Evolutionary conservation across 2,113 vertebrate species (phyloP).

Genomic region (Rafetus swinhoei): DNA sequence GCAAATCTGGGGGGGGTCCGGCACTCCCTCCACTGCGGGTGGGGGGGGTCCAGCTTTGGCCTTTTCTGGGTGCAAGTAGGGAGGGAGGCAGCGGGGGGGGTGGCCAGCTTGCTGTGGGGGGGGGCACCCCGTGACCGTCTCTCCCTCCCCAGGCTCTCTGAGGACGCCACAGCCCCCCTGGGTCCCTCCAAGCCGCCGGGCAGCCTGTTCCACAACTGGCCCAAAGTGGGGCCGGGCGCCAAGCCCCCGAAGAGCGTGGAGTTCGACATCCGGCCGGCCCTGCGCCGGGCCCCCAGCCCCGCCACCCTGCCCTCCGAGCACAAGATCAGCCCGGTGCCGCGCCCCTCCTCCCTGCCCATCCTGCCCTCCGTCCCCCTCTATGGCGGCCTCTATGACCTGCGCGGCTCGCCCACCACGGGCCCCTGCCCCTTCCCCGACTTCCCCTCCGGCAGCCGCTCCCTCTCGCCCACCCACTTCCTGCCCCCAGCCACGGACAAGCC

Average conservation of each 20-base stretch:
- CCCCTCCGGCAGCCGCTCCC: slow-evolving; percentile 84
- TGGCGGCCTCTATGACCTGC: slow-evolving; percentile 75
- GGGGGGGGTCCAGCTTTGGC: background rate
- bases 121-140: slow-evolving; percentile 16
- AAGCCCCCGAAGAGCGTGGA: slow-evolving; percentile 76
- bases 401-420: slow-evolving; percentile 83
- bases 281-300: slow-evolving; percentile 88
- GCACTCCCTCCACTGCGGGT: too few relatives aligned
- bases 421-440: slow-evolving; percentile 80
- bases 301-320: slow-evolving; percentile 86
- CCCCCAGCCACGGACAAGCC: slow-evolving; percentile 91
- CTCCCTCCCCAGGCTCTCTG: slow-evolving; percentile 82
- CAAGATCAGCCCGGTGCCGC: slow-evolving; percentile 84
- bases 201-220: slow-evolving; percentile 80
- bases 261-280: slow-evolving; percentile 75
- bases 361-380: slow-evolving; percentile 85
- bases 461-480: slow-evolving; percentile 91
- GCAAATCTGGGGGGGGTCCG: background rate
- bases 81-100: background rate
- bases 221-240: slow-evolving; percentile 78
- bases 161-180: slow-evolving; percentile 85
- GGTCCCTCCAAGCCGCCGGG: slow-evolving; percentile 81
- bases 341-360: slow-evolving; percentile 91
- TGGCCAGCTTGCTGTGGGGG: background rate
- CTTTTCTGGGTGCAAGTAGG: background rate